Conservation (phyloP, 2,797 vertebrate genomes). For the Sciurus vulgaris region DNA sequence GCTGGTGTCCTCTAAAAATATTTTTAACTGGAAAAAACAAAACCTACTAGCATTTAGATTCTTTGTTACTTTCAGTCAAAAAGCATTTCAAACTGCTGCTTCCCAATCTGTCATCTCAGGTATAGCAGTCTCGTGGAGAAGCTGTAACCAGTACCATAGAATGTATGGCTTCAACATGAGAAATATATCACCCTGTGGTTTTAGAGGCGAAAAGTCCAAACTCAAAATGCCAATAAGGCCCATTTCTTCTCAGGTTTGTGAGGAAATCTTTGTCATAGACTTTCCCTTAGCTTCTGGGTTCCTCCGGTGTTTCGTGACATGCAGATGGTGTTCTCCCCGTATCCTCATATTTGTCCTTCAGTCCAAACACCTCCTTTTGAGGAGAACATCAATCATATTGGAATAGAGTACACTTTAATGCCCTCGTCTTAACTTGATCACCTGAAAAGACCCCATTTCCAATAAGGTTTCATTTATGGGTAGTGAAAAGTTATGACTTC, state of each 20-base stretch:
- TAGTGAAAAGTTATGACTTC: not conserved
- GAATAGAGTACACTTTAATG: not conserved
- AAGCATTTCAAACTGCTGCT: not conserved
- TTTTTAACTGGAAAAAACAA: not conserved
- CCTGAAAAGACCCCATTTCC: not conserved
- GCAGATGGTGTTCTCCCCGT: not conserved
- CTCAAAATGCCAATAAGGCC: not conserved
- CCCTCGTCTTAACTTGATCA: not conserved
- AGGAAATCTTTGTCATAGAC: not conserved
- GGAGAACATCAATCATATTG: not conserved
- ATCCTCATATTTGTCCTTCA: not conserved
- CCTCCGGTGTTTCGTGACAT: not conserved
- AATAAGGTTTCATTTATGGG: not conserved
- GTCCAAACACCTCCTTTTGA: not conserved
- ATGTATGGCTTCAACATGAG: not conserved
- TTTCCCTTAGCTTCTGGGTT: not conserved
- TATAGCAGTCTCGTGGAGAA: not conserved
- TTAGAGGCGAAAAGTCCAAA: not conserved
- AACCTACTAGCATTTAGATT: not conserved
- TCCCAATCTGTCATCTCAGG: not conserved
- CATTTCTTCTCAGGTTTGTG: not conserved
- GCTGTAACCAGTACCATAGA: not conserved
- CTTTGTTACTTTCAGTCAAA: not conserved
- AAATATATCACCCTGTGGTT: not conserved
- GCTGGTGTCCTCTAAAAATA: not conserved